These are phyloP conservation scores for Nerophis lumbriciformis DNA, from an alignment of 2,113 vertebrate species.

Conservation along the genomic window DNA sequence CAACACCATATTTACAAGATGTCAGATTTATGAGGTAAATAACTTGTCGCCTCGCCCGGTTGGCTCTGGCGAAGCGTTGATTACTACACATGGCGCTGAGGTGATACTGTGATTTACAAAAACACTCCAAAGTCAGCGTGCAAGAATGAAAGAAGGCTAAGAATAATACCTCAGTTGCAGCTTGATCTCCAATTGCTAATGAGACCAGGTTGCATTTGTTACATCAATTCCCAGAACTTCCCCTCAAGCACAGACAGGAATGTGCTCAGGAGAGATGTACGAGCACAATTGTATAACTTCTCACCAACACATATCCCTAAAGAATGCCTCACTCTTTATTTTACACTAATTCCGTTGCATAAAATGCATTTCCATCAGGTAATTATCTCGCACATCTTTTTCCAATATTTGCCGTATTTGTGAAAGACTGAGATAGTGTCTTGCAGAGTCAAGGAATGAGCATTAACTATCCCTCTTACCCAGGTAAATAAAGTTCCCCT, in stretches of 20 bases:
- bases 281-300: constrained; percentile 31
- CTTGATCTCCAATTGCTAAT: constrained; percentile 3
- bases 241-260: constrained; percentile 31
- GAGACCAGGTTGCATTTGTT: constrained; percentile 7
- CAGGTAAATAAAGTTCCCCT: no score
- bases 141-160: constrained; percentile 15
- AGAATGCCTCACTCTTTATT: constrained; percentile 51
- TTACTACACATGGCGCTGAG: constrained; percentile 25
- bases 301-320: constrained; percentile 47
- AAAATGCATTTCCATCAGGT: constrained; percentile 38
- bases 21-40: constrained; percentile 50
- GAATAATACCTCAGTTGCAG: constrained; percentile 28
- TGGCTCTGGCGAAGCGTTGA: constrained; percentile 24
- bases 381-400: constrained; percentile 19
- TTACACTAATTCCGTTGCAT: constrained; percentile 36
- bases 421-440: constrained; percentile 18
- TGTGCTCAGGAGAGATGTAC: constrained; percentile 33
- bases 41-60: constrained; percentile 17
- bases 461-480: background rate
- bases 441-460: constrained; percentile 15
- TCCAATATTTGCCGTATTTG: constrained; percentile 19
- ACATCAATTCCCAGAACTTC: constrained; percentile 20
- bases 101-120: constrained; percentile 34
- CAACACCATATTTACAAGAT: constrained; percentile 34
- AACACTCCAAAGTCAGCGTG: constrained; percentile 19